Base-by-base conservation (phyloP, 2,797 vertebrate genomes). In the Hoplostethus atlanticus region DNA sequence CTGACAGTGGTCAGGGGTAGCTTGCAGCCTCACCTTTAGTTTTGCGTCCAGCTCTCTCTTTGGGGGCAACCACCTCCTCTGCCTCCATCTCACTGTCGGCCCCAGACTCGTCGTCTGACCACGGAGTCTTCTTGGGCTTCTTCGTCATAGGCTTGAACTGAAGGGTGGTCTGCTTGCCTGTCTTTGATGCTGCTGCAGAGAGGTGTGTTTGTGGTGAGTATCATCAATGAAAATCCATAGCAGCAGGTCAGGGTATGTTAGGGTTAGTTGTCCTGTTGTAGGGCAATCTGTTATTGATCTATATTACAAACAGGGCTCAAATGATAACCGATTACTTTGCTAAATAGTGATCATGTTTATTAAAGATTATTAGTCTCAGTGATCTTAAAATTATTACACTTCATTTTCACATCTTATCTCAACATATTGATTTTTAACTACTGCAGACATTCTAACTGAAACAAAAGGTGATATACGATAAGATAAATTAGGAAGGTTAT, bases 131-230 rank as follows among this genome's bases (percentile, higher is more conserved):
- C 86, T 95, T 95, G 71, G 89, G 86, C 63, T 86, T 90, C 83
- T 95, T 96, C 87, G 91, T 84, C 42, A 94, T 1, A 6, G 96
- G 92, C 68, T 95, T 97, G 89, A 99, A 99, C 12, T 94, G 92
- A 6, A 98, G 92, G 0, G 94, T 97, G 81, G 94, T 93, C 91
- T 99, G 98, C 76, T 92, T 98, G 78, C 95, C 94, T 0, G 70
- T 68, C 80, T 93, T 96, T 5, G 86, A 52, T 12, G 44, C 95
- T 91, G 87, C 64, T 57, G 54, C 16, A 68, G 40, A 63, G 0
- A 21, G 7, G 17, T 6, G n/a, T 3, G 48, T 50, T 17, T 50
- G 48, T 50, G 5, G 17, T 36, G n/a, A 28, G 17, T 15, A n/a
- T 47, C 2, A 1, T 16, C 15, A 50, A 65, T 38, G 2, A 44